Conservation (phyloP, 2,797 vertebrate genomes). For the Pyrocephalus nanus region DNA sequence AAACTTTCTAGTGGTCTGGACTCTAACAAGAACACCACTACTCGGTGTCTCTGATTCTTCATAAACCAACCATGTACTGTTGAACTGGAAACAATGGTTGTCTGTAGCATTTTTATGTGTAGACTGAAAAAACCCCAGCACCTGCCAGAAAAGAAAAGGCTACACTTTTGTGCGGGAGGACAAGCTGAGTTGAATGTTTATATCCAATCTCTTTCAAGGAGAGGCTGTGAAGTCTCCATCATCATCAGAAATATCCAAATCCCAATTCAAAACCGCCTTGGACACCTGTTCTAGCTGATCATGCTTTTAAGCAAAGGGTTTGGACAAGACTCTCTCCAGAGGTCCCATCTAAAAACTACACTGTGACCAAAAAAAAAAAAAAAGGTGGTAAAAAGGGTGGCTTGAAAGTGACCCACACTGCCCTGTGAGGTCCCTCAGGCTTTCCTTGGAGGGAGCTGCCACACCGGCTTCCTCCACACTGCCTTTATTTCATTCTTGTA, state of each 20-base stretch:
- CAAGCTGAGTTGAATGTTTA: neutral
- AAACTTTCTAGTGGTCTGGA: neutral
- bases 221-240: neutral
- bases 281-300: neutral
- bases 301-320: neutral
- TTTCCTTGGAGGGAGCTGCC: neutral
- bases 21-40: neutral
- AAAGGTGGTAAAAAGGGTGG: neutral
- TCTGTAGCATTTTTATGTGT: neutral
- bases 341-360: neutral
- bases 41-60: neutral
- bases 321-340: neutral
- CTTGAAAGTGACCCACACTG: neutral
- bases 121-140: neutral
- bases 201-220: neutral
- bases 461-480: accelerated
- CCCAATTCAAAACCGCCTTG: neutral
- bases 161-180: neutral
- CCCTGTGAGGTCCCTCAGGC: neutral
- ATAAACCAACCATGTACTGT: neutral
- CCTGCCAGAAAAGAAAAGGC: neutral
- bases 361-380: neutral
- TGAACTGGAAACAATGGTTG: neutral
- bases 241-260: neutral
- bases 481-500: neutral